Conservation (phyloP, 1,140 invertebrate species). For the Ylistrum balloti region DNA sequence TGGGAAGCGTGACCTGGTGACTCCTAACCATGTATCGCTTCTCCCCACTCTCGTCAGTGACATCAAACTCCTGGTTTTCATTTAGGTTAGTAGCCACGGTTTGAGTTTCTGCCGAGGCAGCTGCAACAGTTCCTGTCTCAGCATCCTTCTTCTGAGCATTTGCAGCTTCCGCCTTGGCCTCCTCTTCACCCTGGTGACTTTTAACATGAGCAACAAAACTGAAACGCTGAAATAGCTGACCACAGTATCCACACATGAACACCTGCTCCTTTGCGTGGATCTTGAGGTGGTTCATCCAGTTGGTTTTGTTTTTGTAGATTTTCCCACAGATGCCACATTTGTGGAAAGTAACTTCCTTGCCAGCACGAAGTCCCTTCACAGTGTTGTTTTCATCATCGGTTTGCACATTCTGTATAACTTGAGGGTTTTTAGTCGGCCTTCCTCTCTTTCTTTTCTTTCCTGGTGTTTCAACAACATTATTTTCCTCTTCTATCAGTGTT, state of each 20-base stretch:
- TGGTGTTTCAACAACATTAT: background rate
- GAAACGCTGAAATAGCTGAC: slow-evolving; percentile 55
- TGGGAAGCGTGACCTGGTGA: slow-evolving; percentile 62
- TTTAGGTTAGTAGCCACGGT: background rate
- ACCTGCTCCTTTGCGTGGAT: slow-evolving; percentile 58
- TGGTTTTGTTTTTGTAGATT: slow-evolving; percentile 62
- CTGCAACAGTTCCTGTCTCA: background rate
- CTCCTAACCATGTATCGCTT: slow-evolving; percentile 47
- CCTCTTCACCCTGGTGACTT: slow-evolving; percentile 54
- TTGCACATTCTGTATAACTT: background rate
- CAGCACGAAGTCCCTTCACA: background rate
- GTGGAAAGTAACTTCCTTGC: slow-evolving; percentile 50
- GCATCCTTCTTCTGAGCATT: slow-evolving; percentile 29
- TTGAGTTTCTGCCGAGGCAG: slow-evolving; percentile 1
- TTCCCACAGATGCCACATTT: slow-evolving; percentile 64
- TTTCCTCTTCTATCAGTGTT: background rate
- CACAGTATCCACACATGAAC: slow-evolving; percentile 65
- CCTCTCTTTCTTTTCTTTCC: background rate
- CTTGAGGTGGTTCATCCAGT: slow-evolving; percentile 61
- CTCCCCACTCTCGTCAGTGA: background rate
- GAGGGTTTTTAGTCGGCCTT: background rate
- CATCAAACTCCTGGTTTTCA: slow-evolving; percentile 48
- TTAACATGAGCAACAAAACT: slow-evolving; percentile 55
- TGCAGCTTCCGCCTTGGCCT: slow-evolving; percentile 15
- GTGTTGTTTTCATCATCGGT: background rate